These are phyloP conservation scores for Ceraclea dissimilis DNA, from an alignment of 2,888 invertebrate genomes.

Conservation along the genomic window DNA sequence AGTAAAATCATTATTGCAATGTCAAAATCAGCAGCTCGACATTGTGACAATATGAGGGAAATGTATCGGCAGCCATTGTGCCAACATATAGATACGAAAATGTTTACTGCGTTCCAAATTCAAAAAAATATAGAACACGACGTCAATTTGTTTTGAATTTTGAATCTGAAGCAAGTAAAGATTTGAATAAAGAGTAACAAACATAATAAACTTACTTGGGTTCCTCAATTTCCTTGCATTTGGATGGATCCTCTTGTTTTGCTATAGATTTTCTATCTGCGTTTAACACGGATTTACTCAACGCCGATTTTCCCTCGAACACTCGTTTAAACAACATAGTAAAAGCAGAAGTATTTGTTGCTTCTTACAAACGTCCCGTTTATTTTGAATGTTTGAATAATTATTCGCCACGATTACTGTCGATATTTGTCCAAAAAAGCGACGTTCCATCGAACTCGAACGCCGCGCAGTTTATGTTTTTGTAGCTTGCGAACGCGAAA, in stretches of 20 bases:
- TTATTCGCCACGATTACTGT: slow-evolving; percentile 36
- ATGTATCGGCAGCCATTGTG: background rate
- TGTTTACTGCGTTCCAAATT: background rate
- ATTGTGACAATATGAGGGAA: background rate
- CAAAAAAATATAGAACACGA: background rate
- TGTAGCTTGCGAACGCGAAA: background rate
- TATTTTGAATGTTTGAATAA: slow-evolving; percentile 44
- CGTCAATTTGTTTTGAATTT: no score
- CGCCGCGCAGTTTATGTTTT: slow-evolving; percentile 22
- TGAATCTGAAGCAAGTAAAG: no score
- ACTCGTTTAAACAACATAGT: slow-evolving; percentile 52
- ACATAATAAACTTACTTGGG: slow-evolving; percentile 39
- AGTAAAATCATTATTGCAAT: background rate
- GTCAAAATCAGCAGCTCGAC: background rate
- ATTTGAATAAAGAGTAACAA: no score
- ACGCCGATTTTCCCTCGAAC: slow-evolving; percentile 50
- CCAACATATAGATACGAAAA: slow-evolving; percentile 1
- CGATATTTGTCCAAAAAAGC: slow-evolving; percentile 39
- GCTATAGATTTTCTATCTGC: slow-evolving; percentile 40
- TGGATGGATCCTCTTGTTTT: background rate
- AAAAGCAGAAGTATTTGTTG: slow-evolving; percentile 45
- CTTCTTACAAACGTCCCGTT: slow-evolving; percentile 42
- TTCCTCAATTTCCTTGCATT: slow-evolving; percentile 43
- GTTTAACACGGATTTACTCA: slow-evolving; percentile 33
- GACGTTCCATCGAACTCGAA: slow-evolving; percentile 50